phyloP scores from a whole-genome alignment of 1,140 invertebrate genomes.

The Drosophila chauvacae region DNA sequence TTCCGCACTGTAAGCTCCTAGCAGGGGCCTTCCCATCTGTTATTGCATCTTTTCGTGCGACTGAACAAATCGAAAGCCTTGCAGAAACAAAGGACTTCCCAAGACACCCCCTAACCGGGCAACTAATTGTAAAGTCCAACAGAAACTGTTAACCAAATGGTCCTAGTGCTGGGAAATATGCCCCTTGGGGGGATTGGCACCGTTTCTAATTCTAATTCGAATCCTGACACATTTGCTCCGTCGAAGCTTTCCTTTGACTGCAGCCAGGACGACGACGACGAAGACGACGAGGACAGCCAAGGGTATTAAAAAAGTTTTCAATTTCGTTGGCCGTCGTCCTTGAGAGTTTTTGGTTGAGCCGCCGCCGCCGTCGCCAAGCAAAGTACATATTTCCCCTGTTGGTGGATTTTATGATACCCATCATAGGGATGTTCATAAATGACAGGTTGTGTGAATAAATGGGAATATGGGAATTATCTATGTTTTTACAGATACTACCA shows the following conservation, averaged over 20 bases:
- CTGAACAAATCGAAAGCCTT: constrained; percentile 48
- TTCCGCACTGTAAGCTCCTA: constrained; percentile 1
- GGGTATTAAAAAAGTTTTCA: constrained; percentile 64
- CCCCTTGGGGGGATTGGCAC: neutral
- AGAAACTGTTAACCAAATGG: constrained; percentile 48
- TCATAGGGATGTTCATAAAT: neutral
- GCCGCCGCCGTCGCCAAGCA: neutral
- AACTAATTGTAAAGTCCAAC: constrained; percentile 52
- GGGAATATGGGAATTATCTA: too few relatives aligned
- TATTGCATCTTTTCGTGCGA: constrained; percentile 64
- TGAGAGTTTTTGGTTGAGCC: constrained; percentile 27
- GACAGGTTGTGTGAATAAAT: too few relatives aligned
- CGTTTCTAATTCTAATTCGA: constrained; percentile 54
- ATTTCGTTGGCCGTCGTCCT: constrained; percentile 31
- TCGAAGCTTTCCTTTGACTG: constrained; percentile 30
- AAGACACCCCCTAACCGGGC: constrained; percentile 1
- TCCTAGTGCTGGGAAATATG: constrained; percentile 2
- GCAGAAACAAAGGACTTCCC: constrained; percentile 28
- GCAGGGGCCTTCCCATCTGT: constrained; percentile 26
- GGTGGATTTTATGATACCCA: constrained; percentile 14
- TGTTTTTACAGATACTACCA: too few relatives aligned
- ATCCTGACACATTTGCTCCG: constrained; percentile 52
- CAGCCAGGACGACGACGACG: constrained; percentile 25
- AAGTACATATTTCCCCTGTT: constrained; percentile 25
- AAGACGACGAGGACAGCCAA: constrained; percentile 23